These are phyloP conservation scores for Nasonia vitripennis DNA, from an alignment of 1,140 invertebrate genomes.

Conservation along the genomic window DNA sequence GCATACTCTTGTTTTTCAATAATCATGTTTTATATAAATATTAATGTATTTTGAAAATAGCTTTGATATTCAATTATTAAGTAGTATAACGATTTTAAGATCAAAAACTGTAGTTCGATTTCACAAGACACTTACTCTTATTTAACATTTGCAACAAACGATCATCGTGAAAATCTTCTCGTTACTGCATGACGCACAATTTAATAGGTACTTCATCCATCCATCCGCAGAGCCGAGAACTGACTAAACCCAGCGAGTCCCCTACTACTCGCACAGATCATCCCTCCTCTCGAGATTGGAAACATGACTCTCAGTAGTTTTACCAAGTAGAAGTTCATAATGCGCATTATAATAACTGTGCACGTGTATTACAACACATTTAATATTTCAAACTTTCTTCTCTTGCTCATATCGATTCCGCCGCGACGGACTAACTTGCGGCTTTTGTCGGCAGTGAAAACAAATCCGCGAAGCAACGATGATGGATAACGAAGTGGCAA, in stretches of 20 bases:
- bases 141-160: too few relatives aligned
- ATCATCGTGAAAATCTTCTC: too few relatives aligned
- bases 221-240: not conserved
- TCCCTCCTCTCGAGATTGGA: not conserved
- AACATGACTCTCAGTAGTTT: not conserved
- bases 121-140: too few relatives aligned
- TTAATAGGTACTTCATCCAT: not conserved
- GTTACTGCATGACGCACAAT: not conserved
- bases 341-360: not conserved
- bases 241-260: not conserved
- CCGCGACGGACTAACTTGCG: not conserved
- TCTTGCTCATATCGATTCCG: not conserved
- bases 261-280: not conserved
- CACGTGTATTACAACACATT: not conserved
- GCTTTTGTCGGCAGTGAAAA: not conserved
- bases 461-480: not conserved
- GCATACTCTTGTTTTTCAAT: too few relatives aligned
- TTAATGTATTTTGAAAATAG: too few relatives aligned
- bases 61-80: too few relatives aligned
- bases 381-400: not conserved
- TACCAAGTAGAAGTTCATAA: not conserved
- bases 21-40: too few relatives aligned
- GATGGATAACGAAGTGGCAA: conserved; percentile 21
- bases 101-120: too few relatives aligned
- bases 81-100: too few relatives aligned